phyloP scores from a whole-genome alignment of 2,797 vertebrate species.

The Borostomias antarcticus region DNA sequence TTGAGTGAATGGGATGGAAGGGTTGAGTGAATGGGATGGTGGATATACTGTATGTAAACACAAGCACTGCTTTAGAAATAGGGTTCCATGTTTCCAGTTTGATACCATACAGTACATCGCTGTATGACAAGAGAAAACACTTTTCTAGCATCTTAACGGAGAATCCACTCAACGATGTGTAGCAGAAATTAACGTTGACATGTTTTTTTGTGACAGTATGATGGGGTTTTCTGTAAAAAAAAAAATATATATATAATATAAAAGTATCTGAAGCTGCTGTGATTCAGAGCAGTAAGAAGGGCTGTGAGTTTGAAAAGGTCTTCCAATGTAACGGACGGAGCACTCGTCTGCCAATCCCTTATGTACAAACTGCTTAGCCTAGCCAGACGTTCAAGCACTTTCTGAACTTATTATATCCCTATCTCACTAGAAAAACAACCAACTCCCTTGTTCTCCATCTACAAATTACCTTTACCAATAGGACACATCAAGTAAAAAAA shows the following conservation, averaged over 20 bases:
- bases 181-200: conserved; percentile 25
- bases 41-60: conserved; percentile 63
- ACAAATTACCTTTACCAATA: not conserved
- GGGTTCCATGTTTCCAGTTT: conserved; percentile 40
- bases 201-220: conserved; percentile 33
- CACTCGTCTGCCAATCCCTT: conserved; percentile 20
- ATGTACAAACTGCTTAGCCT: conserved; percentile 34
- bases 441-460: not conserved
- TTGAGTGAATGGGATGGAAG: conserved; percentile 15
- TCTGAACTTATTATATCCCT: conserved; percentile 7
- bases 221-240: conserved; percentile 33
- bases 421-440: not conserved
- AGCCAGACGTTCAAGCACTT: conserved; percentile 33
- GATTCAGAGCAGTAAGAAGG: conserved; percentile 25
- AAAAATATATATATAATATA: no score
- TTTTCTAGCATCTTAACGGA: conserved; percentile 25
- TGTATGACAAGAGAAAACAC: conserved; percentile 18
- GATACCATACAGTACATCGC: not conserved
- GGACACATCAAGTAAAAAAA: not conserved
- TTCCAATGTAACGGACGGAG: conserved; percentile 55
- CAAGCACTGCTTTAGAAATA: conserved; percentile 64
- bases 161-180: conserved; percentile 30
- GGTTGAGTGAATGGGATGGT: conserved; percentile 45
- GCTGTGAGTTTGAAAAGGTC: conserved; percentile 51
- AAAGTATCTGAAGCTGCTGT: conserved; percentile 26